A percentile compares a stretch with the other conserved stretches of the same genome.
phyloP scores from a whole-genome alignment of 2,113 vertebrate genomes.

The Bungarus multicinctus region DNA sequence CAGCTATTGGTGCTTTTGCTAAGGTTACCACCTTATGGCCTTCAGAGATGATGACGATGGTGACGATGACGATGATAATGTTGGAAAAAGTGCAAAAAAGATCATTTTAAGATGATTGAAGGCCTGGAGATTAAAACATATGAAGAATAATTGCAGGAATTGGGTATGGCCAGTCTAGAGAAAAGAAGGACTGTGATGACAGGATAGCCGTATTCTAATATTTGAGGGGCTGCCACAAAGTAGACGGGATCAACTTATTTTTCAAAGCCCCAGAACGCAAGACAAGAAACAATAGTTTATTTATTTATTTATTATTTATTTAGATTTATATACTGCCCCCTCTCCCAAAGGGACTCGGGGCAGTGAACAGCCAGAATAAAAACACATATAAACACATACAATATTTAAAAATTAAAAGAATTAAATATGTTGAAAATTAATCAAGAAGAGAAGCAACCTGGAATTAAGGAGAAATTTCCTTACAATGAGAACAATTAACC shows the following conservation, averaged over 20 bases:
- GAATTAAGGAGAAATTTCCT: not conserved
- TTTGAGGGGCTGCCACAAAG: not conserved
- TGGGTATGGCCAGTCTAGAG: not conserved
- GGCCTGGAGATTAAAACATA: no score
- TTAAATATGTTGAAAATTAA: not conserved
- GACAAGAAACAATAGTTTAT: not conserved
- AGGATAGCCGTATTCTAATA: not conserved
- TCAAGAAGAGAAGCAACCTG: not conserved
- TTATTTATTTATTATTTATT: no score
- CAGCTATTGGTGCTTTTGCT: not conserved
- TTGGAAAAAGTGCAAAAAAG: no score
- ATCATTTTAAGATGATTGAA: no score
- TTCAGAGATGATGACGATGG: not conserved
- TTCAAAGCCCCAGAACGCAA: not conserved
- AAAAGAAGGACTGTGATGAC: not conserved
- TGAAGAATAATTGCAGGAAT: no score
- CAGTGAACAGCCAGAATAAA: no score
- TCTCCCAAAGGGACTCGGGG: no score
- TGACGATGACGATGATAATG: no score
- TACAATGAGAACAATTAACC: not conserved
- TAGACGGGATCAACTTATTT: not conserved
- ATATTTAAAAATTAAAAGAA: no score
- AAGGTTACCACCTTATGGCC: not conserved
- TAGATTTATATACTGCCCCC: no score
- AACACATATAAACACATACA: no score